Base-by-base conservation (phyloP, 2,888 invertebrate genomes). In the Physocephala rufipes region DNA sequence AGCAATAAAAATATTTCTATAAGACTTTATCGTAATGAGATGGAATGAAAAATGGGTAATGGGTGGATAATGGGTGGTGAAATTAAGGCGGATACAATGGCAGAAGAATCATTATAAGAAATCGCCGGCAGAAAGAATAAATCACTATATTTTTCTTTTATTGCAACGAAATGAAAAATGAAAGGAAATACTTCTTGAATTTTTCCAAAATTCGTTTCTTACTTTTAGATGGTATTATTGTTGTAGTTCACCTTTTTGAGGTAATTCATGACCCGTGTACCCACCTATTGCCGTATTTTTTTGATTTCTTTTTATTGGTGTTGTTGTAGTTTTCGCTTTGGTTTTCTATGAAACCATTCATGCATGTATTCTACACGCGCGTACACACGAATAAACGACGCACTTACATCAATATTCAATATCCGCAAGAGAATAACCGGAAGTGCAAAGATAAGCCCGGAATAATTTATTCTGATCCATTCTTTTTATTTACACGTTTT, bases 61-160 rank as follows among this genome's bases (percentile, higher is more conserved):
- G 36, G 36, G 24, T 26, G 1, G 24, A 2, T 12, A 13, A 28
- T 16, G 59, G 24, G 63, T n/a, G 59, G 24, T 24, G 24, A 26
- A 47, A 26, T 47, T 15, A 36, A 45, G 58, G 58, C 24, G 28
- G 21, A 24, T 15, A 58, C 58, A 1, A 1, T 26, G 58, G 58
- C 16, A 5, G 12, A 21, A n/a, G 58, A 4, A 36, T 36, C 36
- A 36, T 36, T 36, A 36, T 36, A 36, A 36, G 30, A 67, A 67
- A 58, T 67, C 55, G 67, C 16, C 67, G 43, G 58, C 43, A 43
- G 16, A 58, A 3, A 21, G 58, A 45, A 67, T 67, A 67, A 66
- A 67, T 58, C 67, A 67, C 43, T 13, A 36, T 58, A 58, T 26
- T 36, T 21, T 19, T 16, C 36, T 67, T 58, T 49, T 16, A 4